Evolutionary conservation across 2,797 vertebrate species (phyloP), one percentile per base, ranked within the genome.

Genomic region (Peromyscus aztecus): DNA sequence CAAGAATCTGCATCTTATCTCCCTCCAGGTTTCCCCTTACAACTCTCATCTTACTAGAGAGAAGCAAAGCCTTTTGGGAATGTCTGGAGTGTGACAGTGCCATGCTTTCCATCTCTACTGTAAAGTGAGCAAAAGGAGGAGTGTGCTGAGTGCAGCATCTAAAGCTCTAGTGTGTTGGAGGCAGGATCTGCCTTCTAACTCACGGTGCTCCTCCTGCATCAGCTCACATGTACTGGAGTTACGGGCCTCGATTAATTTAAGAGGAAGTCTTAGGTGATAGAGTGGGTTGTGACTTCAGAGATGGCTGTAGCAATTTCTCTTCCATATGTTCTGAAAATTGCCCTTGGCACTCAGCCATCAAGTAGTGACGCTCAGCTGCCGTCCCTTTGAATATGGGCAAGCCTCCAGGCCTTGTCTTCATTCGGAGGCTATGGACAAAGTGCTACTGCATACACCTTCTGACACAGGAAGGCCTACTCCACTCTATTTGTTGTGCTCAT

Each of bases 1-100:
- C 61, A 92, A 95, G 57, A 95, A 94, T 90, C 94, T 96, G 82
- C 57, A 97, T 94, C 88, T 94, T 76, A 85, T 87, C 84, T 96
- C 89, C 83, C 76, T 96, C 43, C 69, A 94, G 63, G 34, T 46
- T 93, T 96, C 87, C 46, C 71, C 59, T 89, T n/a, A 63, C 37
- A 73, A 55, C 93, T 78, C 81, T 92, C 63, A 89, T 83, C 90
- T 94, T 80, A 82, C 43, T 94, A 89, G 90, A 90, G 59, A 93
- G 73, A 91, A 90, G 75, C 27, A 43, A 37, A 96, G 75, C 40
- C 69, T 97, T 92, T 87, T 12, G 93, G 71, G 67, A 61, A 19
- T 83, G 17, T 67, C 71, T 8, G 7, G 59, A 95, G 21, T 31
- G 17, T 46, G 59, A 81, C 6, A 76, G 67, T 6, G 23, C 82